Percentiles rank a stretch among this genome's conserved stretches.
These are phyloP conservation scores for Caiman crocodilus DNA, from an alignment of 2,797 vertebrate genomes.

Conservation along the genomic window DNA sequence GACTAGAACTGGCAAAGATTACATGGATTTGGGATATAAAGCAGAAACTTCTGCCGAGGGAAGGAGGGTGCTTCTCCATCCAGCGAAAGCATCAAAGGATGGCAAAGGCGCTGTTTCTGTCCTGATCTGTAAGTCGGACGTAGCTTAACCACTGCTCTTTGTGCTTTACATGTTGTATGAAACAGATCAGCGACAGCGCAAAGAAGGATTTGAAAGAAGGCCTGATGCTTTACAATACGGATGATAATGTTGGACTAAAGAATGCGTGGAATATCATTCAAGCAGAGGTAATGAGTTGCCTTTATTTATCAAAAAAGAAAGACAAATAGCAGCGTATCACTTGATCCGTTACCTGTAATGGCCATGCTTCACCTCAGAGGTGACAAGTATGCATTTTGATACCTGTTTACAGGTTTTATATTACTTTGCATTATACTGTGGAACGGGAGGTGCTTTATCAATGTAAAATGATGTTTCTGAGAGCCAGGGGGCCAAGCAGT, in stretches of 20 bases:
- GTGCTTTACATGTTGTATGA: background rate
- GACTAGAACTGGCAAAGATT: background rate
- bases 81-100: background rate
- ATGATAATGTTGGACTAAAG: slow-evolving; percentile 95
- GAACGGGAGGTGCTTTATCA: background rate
- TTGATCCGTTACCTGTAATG: background rate
- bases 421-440: background rate
- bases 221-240: slow-evolving; percentile 93
- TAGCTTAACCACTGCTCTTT: background rate
- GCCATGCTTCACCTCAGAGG: background rate
- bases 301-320: slow-evolving; percentile 1
- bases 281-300: slow-evolving; percentile 87
- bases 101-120: background rate
- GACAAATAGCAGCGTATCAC: background rate
- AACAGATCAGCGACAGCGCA: slow-evolving; percentile 94
- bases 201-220: slow-evolving; percentile 96
- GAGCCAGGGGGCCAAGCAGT: background rate
- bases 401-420: background rate
- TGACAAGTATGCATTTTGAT: background rate
- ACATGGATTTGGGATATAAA: background rate
- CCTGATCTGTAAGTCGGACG: background rate
- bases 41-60: background rate
- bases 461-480: background rate
- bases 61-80: background rate
- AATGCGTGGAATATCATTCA: slow-evolving; percentile 99